phyloP scores from a whole-genome alignment of 2,113 vertebrate genomes.

The Callocephalon fimbriatum region DNA sequence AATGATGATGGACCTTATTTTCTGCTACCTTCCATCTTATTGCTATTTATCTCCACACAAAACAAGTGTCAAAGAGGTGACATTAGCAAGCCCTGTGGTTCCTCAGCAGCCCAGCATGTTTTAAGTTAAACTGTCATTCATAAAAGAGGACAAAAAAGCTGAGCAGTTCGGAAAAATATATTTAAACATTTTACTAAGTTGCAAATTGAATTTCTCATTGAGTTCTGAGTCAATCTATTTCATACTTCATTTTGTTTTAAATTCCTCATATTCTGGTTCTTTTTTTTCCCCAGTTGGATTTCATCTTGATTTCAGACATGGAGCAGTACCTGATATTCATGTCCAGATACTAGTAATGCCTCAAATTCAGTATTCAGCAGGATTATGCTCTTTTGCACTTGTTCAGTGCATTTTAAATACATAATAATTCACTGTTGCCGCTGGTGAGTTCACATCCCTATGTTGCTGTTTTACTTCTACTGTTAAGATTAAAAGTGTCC shows the following conservation, averaged over 20 bases:
- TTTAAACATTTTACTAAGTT: not conserved
- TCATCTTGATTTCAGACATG: not conserved
- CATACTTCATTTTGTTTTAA: not conserved
- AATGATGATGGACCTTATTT: conserved; percentile 34
- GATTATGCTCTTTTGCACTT: not conserved
- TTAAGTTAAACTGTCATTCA: not conserved
- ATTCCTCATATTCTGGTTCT: not conserved
- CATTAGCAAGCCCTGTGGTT: conserved; percentile 3
- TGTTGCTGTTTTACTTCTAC: not conserved
- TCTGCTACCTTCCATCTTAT: conserved; percentile 32
- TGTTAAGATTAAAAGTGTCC: not conserved
- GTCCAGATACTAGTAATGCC: not conserved
- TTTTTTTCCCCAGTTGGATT: accelerated
- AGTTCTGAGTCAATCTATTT: not conserved
- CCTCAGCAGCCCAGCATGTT: not conserved
- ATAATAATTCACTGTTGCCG: not conserved
- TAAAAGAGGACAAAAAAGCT: not conserved
- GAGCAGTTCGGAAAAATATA: not conserved
- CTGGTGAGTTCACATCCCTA: not conserved
- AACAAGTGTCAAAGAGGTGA: conserved; percentile 64
- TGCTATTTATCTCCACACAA: conserved; percentile 13
- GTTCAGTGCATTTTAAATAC: not conserved
- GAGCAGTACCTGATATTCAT: not conserved
- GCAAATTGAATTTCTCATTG: not conserved
- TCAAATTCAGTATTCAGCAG: not conserved